phyloP scores from a whole-genome alignment of 2,113 vertebrate species.

The Cyanistes caeruleus region DNA sequence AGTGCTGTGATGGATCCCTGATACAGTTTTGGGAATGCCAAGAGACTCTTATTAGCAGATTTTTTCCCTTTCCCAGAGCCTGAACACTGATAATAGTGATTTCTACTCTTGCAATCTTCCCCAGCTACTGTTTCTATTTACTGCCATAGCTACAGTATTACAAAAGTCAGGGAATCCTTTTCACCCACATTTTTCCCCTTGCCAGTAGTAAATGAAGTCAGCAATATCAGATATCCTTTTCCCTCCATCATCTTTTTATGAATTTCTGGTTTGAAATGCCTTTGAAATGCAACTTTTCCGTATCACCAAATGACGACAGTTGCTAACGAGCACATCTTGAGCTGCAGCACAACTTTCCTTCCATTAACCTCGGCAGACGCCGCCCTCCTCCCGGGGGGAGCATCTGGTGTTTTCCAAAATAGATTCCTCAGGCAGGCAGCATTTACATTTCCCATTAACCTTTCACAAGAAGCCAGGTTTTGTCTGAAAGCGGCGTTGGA shows the following conservation, averaged over 20 bases:
- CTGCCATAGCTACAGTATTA: neutral
- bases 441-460: neutral
- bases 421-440: neutral
- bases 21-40: neutral
- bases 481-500: neutral
- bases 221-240: neutral
- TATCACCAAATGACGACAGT: accelerated
- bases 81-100: neutral
- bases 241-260: neutral
- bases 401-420: neutral
- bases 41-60: neutral
- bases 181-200: neutral
- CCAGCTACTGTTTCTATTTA: neutral
- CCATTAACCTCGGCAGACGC: neutral
- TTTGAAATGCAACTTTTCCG: neutral
- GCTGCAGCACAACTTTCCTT: neutral
- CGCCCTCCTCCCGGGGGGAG: neutral
- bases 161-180: conserved; percentile 23
- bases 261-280: neutral
- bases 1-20: neutral
- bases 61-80: neutral
- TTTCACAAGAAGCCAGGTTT: neutral
- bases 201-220: neutral
- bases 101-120: neutral
- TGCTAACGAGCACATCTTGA: neutral